Conservation (phyloP, 2,113 vertebrate genomes). For the Cavia porcellus region DNA sequence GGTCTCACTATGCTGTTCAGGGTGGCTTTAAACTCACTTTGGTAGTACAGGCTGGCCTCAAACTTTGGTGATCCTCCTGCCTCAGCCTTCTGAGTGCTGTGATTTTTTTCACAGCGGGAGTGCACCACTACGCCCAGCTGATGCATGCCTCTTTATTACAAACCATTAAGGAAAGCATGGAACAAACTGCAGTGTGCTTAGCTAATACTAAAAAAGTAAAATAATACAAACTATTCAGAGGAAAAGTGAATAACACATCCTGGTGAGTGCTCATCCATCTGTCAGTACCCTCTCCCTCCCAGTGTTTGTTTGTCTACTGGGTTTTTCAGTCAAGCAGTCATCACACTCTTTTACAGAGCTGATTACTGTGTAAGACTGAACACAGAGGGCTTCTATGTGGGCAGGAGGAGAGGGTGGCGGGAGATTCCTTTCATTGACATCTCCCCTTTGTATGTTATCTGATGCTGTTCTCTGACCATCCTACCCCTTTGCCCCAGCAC, state of each 20-base stretch:
- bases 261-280: not conserved
- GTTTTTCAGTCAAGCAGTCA: not conserved
- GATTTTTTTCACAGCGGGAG: not conserved
- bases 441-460: not conserved
- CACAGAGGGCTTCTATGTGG: not conserved
- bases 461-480: not conserved
- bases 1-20: not conserved
- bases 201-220: not conserved
- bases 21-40: not conserved
- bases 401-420: not conserved
- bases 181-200: not conserved
- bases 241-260: not conserved
- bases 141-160: not conserved
- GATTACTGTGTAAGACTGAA: not conserved
- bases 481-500: not conserved
- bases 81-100: not conserved
- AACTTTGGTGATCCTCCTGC: not conserved
- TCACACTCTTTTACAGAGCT: not conserved
- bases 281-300: not conserved
- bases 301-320: not conserved
- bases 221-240: conserved; percentile 34
- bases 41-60: not conserved
- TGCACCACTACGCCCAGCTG: not conserved
- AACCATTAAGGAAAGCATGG: not conserved
- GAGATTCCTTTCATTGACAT: fast-evolving